Base-by-base conservation (phyloP, 2,113 vertebrate species). In the Pleuronectes platessa region DNA sequence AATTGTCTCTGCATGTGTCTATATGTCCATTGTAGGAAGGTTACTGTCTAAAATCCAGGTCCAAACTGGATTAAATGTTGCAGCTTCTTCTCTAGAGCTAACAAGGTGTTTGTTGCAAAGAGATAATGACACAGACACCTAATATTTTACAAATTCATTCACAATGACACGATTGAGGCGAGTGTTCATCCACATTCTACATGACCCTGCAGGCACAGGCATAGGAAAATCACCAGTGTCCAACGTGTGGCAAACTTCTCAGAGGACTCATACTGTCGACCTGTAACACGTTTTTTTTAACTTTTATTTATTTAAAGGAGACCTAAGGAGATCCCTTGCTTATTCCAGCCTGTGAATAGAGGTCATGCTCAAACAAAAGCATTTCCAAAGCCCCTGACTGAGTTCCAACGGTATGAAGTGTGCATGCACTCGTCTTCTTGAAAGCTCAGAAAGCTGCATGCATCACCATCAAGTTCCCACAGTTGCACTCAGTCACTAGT, bases 21-120 rank as follows among this genome's bases (percentile, higher is more conserved):
- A 23, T 83, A 60, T 88, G 85, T 40, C 42, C 66, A 58, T 47
- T 68, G 61, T 84, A 61, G 63, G 35, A 81, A 59, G 37, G 61
- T 75, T 65, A 60, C 64, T 62, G 56, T 85, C 56, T 73, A 56
- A 74, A 21, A 61, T 71, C 59, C 49, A 59, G 27, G 54, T 11
- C 18, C 18, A 65, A 56, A 81, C 64, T 78, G 69, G 47, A 76
- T 79, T 74, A 49, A 26, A 64, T 61, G 21, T 70, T 68, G 77
- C 75, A 54, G 71, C 72, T 74, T 55, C 58, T 26, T 76, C 49
- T 74, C 60, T 47, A 15, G 24, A 71, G 53, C 58, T 15, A 66
- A 75, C 72, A 75, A 75, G 42, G 31, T 68, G 51, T 51, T 72
- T 18, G 15, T 60, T 58, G 45, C 47, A 55, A 69, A 66, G 54